Evolutionary conservation across 2,113 vertebrate genomes (phyloP).

Genomic region (Mus musculus): DNA sequence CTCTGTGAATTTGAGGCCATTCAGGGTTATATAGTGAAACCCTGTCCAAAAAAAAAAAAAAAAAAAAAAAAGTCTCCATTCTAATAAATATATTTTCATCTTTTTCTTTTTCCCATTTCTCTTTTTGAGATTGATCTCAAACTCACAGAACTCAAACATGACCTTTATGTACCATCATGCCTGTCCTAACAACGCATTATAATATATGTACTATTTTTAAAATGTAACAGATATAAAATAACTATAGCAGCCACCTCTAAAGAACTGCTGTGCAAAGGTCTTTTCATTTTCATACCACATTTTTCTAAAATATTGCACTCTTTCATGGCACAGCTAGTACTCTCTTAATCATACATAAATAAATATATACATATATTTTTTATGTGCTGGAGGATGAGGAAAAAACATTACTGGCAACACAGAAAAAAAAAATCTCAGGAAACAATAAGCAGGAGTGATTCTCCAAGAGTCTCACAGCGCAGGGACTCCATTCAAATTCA

Average conservation of each 20-base stretch:
- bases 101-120: background rate
- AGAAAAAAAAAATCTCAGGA: background rate
- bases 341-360: background rate
- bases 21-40: background rate
- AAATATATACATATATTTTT: background rate
- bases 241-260: background rate
- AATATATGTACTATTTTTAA: background rate
- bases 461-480: background rate
- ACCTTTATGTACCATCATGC: background rate
- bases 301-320: background rate
- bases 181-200: background rate
- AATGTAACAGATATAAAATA: background rate
- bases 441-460: background rate
- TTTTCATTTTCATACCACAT: background rate
- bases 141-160: background rate
- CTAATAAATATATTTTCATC: background rate
- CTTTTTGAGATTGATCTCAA: background rate
- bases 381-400: background rate
- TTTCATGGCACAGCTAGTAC: background rate
- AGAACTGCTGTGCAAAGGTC: background rate
- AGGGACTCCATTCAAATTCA: background rate
- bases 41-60: background rate
- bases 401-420: background rate
- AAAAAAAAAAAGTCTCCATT: background rate
- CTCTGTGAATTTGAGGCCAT: background rate